These are phyloP conservation scores for Falco concolor DNA, from an alignment of 2,797 vertebrate species.

Conservation along the genomic window DNA sequence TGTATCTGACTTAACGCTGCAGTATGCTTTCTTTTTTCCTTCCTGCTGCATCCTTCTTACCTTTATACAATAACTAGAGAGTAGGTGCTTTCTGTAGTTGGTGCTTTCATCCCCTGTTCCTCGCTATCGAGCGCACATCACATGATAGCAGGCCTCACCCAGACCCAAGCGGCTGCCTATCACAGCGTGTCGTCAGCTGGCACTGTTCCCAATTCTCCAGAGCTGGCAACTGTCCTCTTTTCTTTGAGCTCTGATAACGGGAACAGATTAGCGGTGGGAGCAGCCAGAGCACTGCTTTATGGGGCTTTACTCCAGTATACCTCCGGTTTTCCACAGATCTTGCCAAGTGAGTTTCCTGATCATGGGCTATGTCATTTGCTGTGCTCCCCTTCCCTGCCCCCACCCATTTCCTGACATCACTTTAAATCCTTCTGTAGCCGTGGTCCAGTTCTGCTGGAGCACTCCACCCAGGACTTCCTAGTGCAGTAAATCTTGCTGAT, in stretches of 20 bases:
- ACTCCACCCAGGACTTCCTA: constrained; percentile 61
- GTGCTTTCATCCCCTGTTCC: neutral
- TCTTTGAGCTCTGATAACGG: constrained; percentile 31
- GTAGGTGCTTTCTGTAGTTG: neutral
- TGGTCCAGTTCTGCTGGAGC: constrained; percentile 31
- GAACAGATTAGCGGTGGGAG: constrained; percentile 31
- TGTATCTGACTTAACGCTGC: neutral
- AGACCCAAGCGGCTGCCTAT: neutral
- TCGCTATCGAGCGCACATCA: neutral
- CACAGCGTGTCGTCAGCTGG: neutral
- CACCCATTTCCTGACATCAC: constrained; percentile 74
- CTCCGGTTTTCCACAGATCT: constrained; percentile 68
- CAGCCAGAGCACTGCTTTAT: neutral
- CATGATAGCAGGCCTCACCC: constrained; percentile 18
- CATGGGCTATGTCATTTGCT: constrained; percentile 64
- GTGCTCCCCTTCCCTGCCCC: constrained; percentile 64
- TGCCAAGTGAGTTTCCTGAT: constrained; percentile 75
- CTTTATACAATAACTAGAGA: neutral
- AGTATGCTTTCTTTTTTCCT: neutral
- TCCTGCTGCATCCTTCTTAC: neutral
- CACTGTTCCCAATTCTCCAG: neutral
- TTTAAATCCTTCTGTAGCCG: constrained; percentile 41
- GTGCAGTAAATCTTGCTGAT: constrained; percentile 19
- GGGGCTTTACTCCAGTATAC: constrained; percentile 46
- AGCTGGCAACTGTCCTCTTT: constrained; percentile 39